Evolutionary conservation across 2,888 invertebrate genomes (phyloP).

Genomic region (Hydroisotoma schaefferi): DNA sequence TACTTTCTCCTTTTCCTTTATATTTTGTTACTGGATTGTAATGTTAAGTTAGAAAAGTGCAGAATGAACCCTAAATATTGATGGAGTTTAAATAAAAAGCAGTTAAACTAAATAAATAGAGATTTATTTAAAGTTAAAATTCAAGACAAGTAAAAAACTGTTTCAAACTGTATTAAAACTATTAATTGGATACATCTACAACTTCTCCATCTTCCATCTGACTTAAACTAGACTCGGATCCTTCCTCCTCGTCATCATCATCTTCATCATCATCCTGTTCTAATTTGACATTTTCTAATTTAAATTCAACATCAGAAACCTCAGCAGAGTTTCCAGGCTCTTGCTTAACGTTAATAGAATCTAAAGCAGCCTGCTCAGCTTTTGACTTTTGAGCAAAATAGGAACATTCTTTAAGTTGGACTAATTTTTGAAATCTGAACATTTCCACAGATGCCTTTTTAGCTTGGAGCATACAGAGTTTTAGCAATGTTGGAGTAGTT

Average conservation of each 20-base stretch:
- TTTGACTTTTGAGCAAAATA: background rate
- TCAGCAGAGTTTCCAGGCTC: background rate
- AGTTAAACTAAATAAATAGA: too few species aligned
- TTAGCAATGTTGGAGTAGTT: slow-evolving; percentile 7
- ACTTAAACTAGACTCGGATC: too few species aligned
- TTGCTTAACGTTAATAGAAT: background rate
- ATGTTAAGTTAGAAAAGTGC: too few species aligned
- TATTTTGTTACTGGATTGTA: too few species aligned
- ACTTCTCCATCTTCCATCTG: background rate
- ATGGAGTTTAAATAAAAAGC: too few species aligned
- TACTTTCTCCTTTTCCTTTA: too few species aligned
- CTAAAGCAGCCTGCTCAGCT: too few species aligned
- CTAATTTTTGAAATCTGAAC: slow-evolving; percentile 20
- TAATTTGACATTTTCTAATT: slow-evolving; percentile 5
- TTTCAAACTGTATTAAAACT: too few species aligned
- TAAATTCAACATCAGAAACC: slow-evolving; percentile 1
- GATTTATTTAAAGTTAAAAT: too few species aligned
- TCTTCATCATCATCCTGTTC: slow-evolving; percentile 9
- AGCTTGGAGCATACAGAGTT: slow-evolving; percentile 19
- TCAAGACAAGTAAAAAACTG: too few species aligned
- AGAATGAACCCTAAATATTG: too few species aligned
- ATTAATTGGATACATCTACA: background rate
- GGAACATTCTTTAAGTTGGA: background rate
- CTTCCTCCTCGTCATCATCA: slow-evolving; percentile 11
- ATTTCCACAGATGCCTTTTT: slow-evolving; percentile 21